These are phyloP conservation scores for Neofelis nebulosa DNA, from an alignment of 2,113 vertebrate species.

Conservation along the genomic window DNA sequence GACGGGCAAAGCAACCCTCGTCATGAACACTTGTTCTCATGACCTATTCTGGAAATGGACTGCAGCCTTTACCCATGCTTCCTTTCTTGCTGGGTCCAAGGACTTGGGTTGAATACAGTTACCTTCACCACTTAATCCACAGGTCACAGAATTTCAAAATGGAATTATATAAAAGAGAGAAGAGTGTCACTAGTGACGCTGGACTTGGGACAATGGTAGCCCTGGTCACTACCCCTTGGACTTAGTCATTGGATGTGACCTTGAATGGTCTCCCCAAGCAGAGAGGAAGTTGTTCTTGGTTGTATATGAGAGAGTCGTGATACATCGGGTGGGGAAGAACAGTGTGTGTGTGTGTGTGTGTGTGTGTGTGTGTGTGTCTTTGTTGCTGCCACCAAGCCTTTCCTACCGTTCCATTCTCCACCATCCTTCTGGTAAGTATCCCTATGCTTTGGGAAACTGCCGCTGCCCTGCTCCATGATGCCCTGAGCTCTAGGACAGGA, in stretches of 20 bases:
- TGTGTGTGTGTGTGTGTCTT: neutral
- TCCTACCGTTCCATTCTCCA: neutral
- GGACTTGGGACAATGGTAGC: neutral
- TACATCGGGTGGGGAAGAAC: neutral
- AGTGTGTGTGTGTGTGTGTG: too few relatives aligned
- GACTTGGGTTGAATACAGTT: neutral
- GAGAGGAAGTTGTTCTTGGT: neutral
- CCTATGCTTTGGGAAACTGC: neutral
- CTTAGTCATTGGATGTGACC: neutral
- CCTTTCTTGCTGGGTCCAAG: neutral
- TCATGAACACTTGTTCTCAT: neutral
- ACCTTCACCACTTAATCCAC: neutral
- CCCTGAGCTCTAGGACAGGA: neutral
- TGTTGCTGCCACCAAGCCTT: neutral
- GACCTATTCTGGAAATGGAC: neutral
- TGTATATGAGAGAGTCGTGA: neutral
- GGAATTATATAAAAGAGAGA: neutral
- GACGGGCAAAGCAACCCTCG: neutral
- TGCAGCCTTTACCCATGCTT: neutral
- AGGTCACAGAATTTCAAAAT: neutral
- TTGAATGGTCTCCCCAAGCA: neutral
- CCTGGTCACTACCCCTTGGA: neutral
- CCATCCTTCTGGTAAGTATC: neutral
- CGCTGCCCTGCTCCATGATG: neutral
- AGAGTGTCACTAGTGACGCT: neutral